phyloP scores from a whole-genome alignment of 2,113 vertebrate genomes.

The Synodontis membranacea region DNA sequence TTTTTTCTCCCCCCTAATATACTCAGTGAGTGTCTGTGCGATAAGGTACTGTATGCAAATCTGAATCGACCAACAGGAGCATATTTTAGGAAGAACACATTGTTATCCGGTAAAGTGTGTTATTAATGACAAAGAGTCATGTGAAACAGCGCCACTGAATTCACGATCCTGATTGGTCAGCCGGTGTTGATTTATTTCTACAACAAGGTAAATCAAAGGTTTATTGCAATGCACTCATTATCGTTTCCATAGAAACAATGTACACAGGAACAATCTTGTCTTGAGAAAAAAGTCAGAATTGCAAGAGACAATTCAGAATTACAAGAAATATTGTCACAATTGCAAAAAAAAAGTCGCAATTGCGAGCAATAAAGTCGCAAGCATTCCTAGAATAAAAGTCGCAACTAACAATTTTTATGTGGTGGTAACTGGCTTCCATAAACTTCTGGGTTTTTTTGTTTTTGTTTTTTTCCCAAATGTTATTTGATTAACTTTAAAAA shows the following conservation, averaged over 20 bases:
- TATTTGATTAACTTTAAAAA: too few relatives aligned
- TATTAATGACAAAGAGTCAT: neutral
- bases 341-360: too few relatives aligned
- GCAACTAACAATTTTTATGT: too few relatives aligned
- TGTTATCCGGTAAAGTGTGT: neutral
- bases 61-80: neutral
- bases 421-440: too few relatives aligned
- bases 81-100: neutral
- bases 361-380: too few relatives aligned
- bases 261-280: neutral
- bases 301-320: too few relatives aligned
- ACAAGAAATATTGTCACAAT: too few relatives aligned
- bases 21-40: neutral
- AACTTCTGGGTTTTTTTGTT: too few relatives aligned
- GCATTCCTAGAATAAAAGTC: too few relatives aligned
- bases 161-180: neutral
- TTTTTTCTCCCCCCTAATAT: neutral
- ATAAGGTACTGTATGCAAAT: too few relatives aligned
- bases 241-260: neutral
- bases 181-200: neutral
- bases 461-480: too few relatives aligned
- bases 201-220: neutral
- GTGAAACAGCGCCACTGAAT: neutral
- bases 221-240: neutral
- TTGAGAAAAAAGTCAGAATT: too few relatives aligned